Evolutionary conservation across 2,113 vertebrate species (phyloP), one percentile per base, ranked within the genome.

Genomic region (Antigone vipio): DNA sequence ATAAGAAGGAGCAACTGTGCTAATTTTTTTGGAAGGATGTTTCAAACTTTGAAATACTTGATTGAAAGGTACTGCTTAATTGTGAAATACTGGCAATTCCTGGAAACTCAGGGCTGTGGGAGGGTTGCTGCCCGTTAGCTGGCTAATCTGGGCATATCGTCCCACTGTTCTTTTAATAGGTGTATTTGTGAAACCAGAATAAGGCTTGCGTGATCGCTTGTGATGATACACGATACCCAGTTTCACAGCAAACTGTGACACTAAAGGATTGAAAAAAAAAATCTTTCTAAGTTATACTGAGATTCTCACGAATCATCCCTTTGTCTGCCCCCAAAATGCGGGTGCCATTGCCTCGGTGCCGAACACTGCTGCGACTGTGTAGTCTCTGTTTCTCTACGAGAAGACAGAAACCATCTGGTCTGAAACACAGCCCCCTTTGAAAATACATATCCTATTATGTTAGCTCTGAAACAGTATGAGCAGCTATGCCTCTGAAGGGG

Each of bases 361-460:
- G 96, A 98, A 98, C 98, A 98, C 97, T 98, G 97, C 97, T 92
- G 97, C 55, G 93, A 98, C 98, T 98, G 98, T 98, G 98, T 96
- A 98, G 97, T 97, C 96, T 94, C 97, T 93, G 97, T 97, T 97
- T 98, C 97, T 97, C 97, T 86, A 77, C 9, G 91, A 97, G 98
- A 96, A 98, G 98, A 98, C 98, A 98, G 97, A 98, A 98, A 98
- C 98, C 98, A 98, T 98, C 98, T 98, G 98, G 95, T 97, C 97
- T 96, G 97, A 97, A 98, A 98, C 98, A 98, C 98, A 98, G 98
- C 96, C 97, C 95, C 95, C 97, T 98, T 98, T 98, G 98, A 98
- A 98, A 98, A 97, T 98, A 97, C 97, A 97, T 98, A 97, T 96
- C 95, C 97, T 96, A 98, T 98, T 98, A 98, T 98, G 98, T 97